Evolutionary conservation across 2,113 vertebrate species (phyloP).

Genomic region (Hippolais icterina): DNA sequence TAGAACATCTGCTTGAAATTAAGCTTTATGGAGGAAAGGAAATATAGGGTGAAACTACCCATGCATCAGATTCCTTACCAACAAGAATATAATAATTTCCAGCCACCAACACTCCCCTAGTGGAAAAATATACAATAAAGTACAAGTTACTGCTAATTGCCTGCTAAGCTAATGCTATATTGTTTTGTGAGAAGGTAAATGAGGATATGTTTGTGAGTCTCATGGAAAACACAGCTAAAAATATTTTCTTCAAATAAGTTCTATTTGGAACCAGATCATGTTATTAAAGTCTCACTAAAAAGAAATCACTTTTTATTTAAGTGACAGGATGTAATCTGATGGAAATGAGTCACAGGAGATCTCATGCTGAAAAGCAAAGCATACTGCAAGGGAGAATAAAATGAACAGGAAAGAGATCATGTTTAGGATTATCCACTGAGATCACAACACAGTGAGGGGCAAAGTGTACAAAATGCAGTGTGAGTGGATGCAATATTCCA

Average conservation of each 20-base stretch:
- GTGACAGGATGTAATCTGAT: background rate
- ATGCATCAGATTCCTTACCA: background rate
- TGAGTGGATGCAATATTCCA: background rate
- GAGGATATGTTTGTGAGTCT: background rate
- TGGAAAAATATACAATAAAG: background rate
- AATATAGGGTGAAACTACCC: background rate
- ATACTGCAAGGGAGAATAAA: background rate
- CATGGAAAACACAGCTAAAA: background rate
- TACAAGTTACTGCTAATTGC: background rate
- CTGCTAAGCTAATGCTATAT: background rate
- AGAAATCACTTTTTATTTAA: background rate
- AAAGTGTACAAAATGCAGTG: background rate
- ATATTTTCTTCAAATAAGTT: background rate
- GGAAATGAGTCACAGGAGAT: background rate
- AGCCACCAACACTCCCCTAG: background rate
- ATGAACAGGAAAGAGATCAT: background rate
- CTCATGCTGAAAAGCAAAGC: background rate
- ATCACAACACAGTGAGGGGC: background rate
- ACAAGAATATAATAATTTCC: background rate
- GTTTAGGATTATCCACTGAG: background rate
- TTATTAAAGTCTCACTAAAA: background rate
- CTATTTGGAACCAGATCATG: background rate
- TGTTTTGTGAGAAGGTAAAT: background rate
- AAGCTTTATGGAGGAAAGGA: background rate
- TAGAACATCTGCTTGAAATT: constrained; percentile 20